Evolutionary conservation across 1,140 invertebrate species (phyloP), one percentile per base, ranked within the genome.

Genomic region (Hypsibius dujardini): DNA sequence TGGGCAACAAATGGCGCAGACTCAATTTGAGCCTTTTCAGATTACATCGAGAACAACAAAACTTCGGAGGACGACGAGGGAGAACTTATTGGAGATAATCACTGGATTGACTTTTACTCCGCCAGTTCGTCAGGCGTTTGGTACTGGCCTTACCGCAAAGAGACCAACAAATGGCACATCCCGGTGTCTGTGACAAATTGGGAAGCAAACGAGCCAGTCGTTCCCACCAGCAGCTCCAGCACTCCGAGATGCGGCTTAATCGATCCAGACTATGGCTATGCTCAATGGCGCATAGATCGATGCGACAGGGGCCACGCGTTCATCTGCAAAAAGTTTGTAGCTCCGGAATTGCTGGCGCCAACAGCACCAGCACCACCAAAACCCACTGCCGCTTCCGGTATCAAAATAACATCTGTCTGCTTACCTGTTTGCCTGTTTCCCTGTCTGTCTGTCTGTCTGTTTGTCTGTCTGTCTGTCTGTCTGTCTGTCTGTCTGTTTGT

Each of bases 241-340:
- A n/a, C n/a, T 56, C 50, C n/a, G n/a, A 56, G 50, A 7, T 7
- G 50, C 7, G 7, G n/a, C 50, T 56, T 56, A n/a, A n/a, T 7
- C n/a, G 50, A n/a, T 56, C 7, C 7, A 7, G n/a, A 7, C 50
- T 7, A 56, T 56, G 50, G 7, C 50, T 7, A n/a, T 56, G 50
- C 7, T n/a, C 7, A 56, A n/a, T 56, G 50, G 50, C 7, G n/a
- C 7, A 7, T n/a, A 7, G 50, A 7, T 7, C 50, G n/a, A 56
- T 7, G 50, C n/a, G 50, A 7, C 50, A 56, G 7, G 7, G n/a
- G n/a, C 7, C 50, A n/a, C 7, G 50, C 7, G 7, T 56, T 7
- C 50, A 56, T 56, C 50, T 56, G 50, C 50, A 56, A 56, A n/a
- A 56, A 56, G 50, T n/a, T n/a, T 56, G 50, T 56, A 7, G 50